Evolutionary conservation across 1,140 invertebrate genomes (phyloP).

Genomic region (Drosophila orosa): DNA sequence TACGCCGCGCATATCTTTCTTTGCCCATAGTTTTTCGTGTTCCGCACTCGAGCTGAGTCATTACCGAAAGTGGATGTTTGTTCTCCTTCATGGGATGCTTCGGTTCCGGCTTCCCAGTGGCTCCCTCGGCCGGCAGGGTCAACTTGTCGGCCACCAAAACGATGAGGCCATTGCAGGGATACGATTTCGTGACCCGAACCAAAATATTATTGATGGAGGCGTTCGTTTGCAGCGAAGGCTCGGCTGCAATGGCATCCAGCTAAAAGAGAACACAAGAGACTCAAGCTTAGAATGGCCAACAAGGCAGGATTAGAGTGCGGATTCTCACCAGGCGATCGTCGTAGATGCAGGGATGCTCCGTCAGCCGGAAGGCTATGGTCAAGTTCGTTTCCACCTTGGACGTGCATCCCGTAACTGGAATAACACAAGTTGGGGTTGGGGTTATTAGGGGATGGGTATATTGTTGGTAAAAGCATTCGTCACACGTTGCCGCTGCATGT

Average conservation of each 20-base stretch:
- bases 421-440: background rate
- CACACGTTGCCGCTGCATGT: slow-evolving; percentile 29
- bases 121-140: slow-evolving; percentile 8
- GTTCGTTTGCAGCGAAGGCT: slow-evolving; percentile 37
- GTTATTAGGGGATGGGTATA: slow-evolving; percentile 1
- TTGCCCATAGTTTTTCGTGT: background rate
- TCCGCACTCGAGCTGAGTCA: slow-evolving; percentile 31
- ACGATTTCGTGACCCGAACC: background rate
- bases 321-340: slow-evolving; percentile 53
- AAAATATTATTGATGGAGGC: slow-evolving; percentile 43
- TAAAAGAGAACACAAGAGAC: slow-evolving; percentile 3
- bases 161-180: slow-evolving; percentile 59
- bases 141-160: slow-evolving; percentile 21
- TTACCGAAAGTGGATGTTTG: slow-evolving; percentile 73
- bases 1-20: background rate
- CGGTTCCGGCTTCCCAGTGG: slow-evolving; percentile 8
- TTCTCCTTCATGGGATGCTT: slow-evolving; percentile 49
- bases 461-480: slow-evolving; percentile 31
- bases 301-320: too few species aligned
- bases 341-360: slow-evolving; percentile 64
- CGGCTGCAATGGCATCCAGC: slow-evolving; percentile 44
- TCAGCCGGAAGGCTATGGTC: slow-evolving; percentile 59
- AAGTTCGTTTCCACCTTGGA: slow-evolving; percentile 45
- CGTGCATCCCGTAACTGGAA: slow-evolving; percentile 51
- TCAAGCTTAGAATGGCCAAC: background rate